Conservation (phyloP, 2,888 invertebrate genomes). For the Amiota communis region DNA sequence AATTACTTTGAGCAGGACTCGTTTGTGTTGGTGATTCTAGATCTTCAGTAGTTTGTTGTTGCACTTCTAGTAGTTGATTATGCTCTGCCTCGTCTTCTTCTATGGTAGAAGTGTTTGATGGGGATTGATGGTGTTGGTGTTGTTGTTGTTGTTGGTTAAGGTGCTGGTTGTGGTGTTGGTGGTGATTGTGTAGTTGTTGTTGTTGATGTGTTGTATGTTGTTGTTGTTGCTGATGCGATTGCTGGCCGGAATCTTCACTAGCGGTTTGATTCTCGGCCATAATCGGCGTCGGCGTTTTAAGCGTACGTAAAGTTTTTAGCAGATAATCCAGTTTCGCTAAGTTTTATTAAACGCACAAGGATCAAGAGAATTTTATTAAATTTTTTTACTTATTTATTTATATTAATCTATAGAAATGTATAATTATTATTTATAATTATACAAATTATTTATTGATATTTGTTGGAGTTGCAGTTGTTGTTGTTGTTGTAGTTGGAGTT, state of each 20-base stretch:
- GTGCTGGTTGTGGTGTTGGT: constrained; percentile 49
- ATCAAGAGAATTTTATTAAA: background rate
- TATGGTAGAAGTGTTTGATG: constrained; percentile 29
- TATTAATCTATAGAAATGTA: background rate
- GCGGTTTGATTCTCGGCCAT: constrained; percentile 73
- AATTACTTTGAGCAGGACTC: constrained; percentile 54
- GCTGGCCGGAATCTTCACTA: constrained; percentile 72
- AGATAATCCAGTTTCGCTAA: constrained; percentile 70
- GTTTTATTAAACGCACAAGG: constrained; percentile 44
- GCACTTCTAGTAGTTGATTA: constrained; percentile 39
- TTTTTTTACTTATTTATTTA: background rate
- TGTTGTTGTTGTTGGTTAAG: constrained; percentile 42
- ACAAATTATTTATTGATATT: constrained; percentile 9
- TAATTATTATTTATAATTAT: constrained; percentile 4
- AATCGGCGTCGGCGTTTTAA: constrained; percentile 70
- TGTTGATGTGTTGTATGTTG: constrained; percentile 45
- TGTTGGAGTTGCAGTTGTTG: constrained; percentile 15
- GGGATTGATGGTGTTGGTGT: constrained; percentile 43
- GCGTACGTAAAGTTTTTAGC: constrained; percentile 70
- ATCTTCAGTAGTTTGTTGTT: too few species aligned
- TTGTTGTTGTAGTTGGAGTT: constrained; percentile 10
- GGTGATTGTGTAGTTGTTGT: constrained; percentile 40
- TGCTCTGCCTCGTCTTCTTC: constrained; percentile 19
- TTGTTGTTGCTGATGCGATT: constrained; percentile 65
- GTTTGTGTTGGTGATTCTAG: constrained; percentile 42